Percentiles rank a stretch among this genome's conserved stretches.
These are phyloP conservation scores for Pitangus sulphuratus DNA, from an alignment of 2,797 vertebrate genomes.

Conservation along the genomic window DNA sequence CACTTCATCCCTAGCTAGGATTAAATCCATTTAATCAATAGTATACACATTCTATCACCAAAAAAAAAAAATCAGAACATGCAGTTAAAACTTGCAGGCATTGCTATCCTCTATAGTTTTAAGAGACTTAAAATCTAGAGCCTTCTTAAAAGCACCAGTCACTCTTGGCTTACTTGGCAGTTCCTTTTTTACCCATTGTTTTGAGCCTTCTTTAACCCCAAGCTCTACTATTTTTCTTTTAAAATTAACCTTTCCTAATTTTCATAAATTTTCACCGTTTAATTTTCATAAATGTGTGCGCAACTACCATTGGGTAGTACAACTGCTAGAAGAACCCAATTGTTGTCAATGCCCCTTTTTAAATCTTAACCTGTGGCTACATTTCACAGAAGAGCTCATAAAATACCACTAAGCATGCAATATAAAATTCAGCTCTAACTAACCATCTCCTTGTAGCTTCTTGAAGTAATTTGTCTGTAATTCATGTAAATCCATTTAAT, in stretches of 20 bases:
- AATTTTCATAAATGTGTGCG: background rate
- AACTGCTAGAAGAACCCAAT: background rate
- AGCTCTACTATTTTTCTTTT: background rate
- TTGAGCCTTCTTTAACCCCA: background rate
- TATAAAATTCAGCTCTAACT: constrained; percentile 25
- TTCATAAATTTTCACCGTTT: background rate
- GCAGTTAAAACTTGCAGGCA: background rate
- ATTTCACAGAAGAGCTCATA: background rate
- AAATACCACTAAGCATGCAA: background rate
- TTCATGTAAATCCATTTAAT: constrained; percentile 25
- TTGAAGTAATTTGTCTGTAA: background rate
- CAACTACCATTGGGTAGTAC: background rate
- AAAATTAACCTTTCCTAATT: background rate
- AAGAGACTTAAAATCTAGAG: background rate
- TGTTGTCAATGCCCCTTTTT: background rate
- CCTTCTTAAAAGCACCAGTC: background rate
- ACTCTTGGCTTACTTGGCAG: background rate
- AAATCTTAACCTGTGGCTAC: background rate
- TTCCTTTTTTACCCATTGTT: background rate
- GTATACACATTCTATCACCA: background rate
- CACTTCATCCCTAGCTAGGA: background rate
- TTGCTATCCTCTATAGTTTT: background rate
- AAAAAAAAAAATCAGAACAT: background rate
- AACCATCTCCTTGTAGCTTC: background rate
- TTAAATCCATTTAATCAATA: background rate